Percentiles rank a stretch among this genome's conserved stretches.
Conservation (phyloP, 2,888 invertebrate species). For the Scrobipalpa costella region DNA sequence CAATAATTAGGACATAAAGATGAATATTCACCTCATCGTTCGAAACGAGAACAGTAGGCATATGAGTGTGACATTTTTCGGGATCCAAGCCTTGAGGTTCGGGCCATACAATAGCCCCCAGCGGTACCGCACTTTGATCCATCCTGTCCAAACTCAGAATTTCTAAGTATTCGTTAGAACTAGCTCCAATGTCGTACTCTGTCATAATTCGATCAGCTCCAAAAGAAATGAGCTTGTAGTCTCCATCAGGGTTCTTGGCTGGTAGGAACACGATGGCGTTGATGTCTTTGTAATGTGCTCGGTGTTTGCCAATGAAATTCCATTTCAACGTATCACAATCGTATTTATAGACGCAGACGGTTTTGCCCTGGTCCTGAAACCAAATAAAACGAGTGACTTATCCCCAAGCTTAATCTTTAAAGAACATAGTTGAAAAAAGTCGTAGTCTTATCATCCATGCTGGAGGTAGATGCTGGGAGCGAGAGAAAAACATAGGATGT, state of each 20-base stretch:
- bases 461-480: too few relatives aligned
- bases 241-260: conserved; percentile 49
- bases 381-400: not conserved
- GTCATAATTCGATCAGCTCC: conserved; percentile 81
- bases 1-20: too few relatives aligned
- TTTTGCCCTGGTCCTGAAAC: conserved; percentile 75
- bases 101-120: conserved; percentile 68
- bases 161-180: conserved; percentile 63
- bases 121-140: conserved; percentile 83
- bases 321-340: conserved; percentile 62
- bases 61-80: conserved; percentile 44
- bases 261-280: conserved; percentile 79
- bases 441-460: too few relatives aligned
- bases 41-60: conserved; percentile 78
- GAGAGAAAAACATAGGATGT: too few relatives aligned
- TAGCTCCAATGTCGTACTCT: conserved; percentile 79
- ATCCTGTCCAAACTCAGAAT: conserved; percentile 78
- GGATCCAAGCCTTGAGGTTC: conserved; percentile 47
- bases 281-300: conserved; percentile 82
- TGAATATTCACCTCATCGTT: conserved; percentile 80
- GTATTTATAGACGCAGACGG: conserved; percentile 76
- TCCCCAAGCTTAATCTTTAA: too few relatives aligned
- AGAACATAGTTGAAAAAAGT: not conserved
- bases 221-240: conserved; percentile 79
- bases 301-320: conserved; percentile 81